These are phyloP conservation scores for Lasioglossum malachurum DNA, from an alignment of 2,888 invertebrate genomes.

Conservation along the genomic window DNA sequence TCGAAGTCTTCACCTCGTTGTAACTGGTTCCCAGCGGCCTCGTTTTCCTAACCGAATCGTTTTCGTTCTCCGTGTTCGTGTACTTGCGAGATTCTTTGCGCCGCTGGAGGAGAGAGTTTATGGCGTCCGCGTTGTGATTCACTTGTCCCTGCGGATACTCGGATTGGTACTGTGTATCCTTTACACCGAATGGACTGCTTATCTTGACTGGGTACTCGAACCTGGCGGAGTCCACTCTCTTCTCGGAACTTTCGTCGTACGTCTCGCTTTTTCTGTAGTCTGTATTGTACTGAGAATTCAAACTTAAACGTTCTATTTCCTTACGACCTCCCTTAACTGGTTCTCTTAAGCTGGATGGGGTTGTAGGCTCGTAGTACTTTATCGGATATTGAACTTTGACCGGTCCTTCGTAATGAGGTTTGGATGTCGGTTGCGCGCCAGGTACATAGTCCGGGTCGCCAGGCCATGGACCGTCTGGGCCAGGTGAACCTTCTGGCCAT, in stretches of 20 bases:
- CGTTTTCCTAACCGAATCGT: not conserved
- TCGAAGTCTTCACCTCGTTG: slow-evolving; percentile 11
- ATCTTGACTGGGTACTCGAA: slow-evolving; percentile 34
- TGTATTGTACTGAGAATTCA: slow-evolving; percentile 16
- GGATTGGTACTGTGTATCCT: not conserved
- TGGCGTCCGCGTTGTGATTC: slow-evolving; percentile 54
- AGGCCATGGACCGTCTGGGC: slow-evolving; percentile 81
- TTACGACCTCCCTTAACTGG: slow-evolving; percentile 19
- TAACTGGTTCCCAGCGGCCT: not conserved
- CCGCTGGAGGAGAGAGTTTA: slow-evolving; percentile 53
- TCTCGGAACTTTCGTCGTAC: slow-evolving; percentile 11
- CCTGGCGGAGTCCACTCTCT: slow-evolving; percentile 20
- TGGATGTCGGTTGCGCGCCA: slow-evolving; percentile 32
- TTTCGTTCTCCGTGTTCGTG: not conserved
- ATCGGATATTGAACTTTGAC: slow-evolving; percentile 50
- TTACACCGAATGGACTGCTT: slow-evolving; percentile 38
- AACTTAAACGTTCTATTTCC: slow-evolving; percentile 30
- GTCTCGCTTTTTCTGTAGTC: slow-evolving; percentile 19
- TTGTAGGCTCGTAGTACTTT: slow-evolving; percentile 33
- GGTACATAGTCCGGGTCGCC: slow-evolving; percentile 81
- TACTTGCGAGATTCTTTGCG: slow-evolving; percentile 26
- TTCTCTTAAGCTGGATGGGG: slow-evolving; percentile 1
- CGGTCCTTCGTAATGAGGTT: slow-evolving; percentile 37
- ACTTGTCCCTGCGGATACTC: slow-evolving; percentile 18
- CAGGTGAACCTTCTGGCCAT: slow-evolving; percentile 79